Evolutionary conservation across 2,113 vertebrate species (phyloP), one percentile per base, ranked within the genome.

Genomic region (Laticauda laticaudata): DNA sequence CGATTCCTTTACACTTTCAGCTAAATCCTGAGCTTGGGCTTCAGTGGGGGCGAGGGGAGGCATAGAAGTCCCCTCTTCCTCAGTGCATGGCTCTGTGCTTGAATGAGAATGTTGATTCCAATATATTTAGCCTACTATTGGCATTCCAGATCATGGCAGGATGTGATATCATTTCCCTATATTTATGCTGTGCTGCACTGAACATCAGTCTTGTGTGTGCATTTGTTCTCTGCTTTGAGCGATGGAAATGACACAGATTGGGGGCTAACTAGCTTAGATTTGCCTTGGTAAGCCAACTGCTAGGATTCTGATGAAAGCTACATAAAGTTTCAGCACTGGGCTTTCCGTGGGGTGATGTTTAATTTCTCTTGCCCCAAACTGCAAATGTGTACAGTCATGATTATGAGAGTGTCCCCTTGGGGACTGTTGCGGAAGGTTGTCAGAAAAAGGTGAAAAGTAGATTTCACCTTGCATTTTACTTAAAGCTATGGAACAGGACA

Each of bases 81-180:
- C 55, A 1, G 88, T 95, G 95, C 94, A 93, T 96, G 95, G 95
- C 97, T 96, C 92, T 95, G 94, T 95, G 95, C 61, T 88, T 88
- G 48, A 93, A 48, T 18, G 48, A 34, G 45, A 53, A 26, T 29
- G 87, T 87, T 90, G 51, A 88, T 94, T 95, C 95, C 93, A 95
- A 1, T 96, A 96, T 96, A 87, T 96, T 95, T 96, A 96, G 95
- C 88, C 96, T 93, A 90, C 91, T 94, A 91, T 93, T 92, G 95
- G 94, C 95, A 96, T 96, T 96, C 95, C 86, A 29, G 91, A 85
- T 91, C 90, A 53, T 89, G 39, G 92, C 96, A 96, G 95, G 95
- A 96, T 96, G 94, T 96, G 96, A 96, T 95, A 95, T 96, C 96
- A 96, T 93, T 95, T 95, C 92, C 91, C 93, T 96, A 94, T 96